Base-by-base conservation (phyloP, 2,888 invertebrate species). In the Auanema sp. region DNA sequence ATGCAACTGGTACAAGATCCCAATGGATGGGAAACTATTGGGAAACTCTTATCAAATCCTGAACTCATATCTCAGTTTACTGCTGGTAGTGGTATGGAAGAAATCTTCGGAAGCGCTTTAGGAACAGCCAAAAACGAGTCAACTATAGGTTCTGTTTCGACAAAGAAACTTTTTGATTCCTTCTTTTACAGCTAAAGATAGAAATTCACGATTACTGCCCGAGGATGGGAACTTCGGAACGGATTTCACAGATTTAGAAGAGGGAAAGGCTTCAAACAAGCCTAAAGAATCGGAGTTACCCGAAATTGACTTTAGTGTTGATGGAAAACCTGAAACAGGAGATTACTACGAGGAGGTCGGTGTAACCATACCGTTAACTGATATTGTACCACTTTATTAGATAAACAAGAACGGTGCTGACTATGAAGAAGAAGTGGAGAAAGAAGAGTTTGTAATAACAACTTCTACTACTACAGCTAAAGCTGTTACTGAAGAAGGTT, bases 21-120 rank as follows among this genome's bases (percentile, higher is more conserved):
- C 18, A 83, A 82, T 59, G 82, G 82, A 0, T 78, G 77, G 78
- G 80, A 83, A 54, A 80, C 80, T 10, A 75, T 82, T 40, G 80
- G 80, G 24, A 79, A 82, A 63, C 62, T 81, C 4, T 64, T 82
- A 3, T 75, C 76, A 14, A 82, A 82, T 54, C 82, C 82, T 0
- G 80, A 82, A 51, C 60, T 82, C 4, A 79, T 82, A 57, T 74
- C 78, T n/a, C 75, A 79, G 42, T 82, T 81, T 58, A 72, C 77
- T 23, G 60, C 76, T 24, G 71, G 69, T 14, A 70, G 69, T 54
- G 76, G 75, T 47, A 69, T 76, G 67, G 72, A 68, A 44, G 70
- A 75, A 43, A 51, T 77, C 8, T 72, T 77, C 47, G 76, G 76
- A 53, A 75, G 75, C 47, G 75, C 76, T 1, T 47, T 76, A 11